Evolutionary conservation across 2,888 invertebrate species (phyloP), one percentile per base, ranked within the genome.

Genomic region (Chironomus riparius): DNA sequence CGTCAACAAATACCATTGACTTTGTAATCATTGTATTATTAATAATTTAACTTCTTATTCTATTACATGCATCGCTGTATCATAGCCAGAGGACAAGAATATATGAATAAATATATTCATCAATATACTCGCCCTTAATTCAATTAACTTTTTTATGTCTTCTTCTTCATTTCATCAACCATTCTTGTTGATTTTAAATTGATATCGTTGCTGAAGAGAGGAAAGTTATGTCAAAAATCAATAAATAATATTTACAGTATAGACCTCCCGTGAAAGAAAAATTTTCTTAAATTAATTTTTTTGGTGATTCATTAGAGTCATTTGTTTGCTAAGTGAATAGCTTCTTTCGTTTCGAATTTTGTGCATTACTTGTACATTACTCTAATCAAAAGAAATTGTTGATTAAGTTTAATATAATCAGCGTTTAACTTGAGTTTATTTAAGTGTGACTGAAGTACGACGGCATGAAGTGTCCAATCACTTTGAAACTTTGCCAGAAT

Each of bases 221-320:
- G 7, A 38, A 38, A 38, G 38, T 2, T 38, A 38, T 38, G 38
- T 38, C 38, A 10, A 38, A 50, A 56, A 50, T 70, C 70, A 70
- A 70, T 70, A 70, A 70, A 70, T 70, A 70, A 50, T 70, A 48
- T 70, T 70, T 70, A 50, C 70, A 48, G 15, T 70, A 13, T n/a
- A 62, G 72, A 72, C 72, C 72, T 72, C 72, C 72, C 72, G 72
- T 72, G 72, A 62, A 72, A 72, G 10, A 28, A 61, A 15, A 56
- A 56, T 18, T 15, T 18, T 56, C 50, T 50, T 18, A 18, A 56
- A 56, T 56, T 56, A 56, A 56, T 56, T 56, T 56, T 56, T 18
- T 15, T 18, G 56, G 4, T 18, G 56, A 56, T 56, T 56, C 15
- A 56, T 56, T 56, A 18, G 56, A 56, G 7, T 56, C 56, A 10